Percentiles rank a stretch among this genome's conserved stretches.
Evolutionary conservation across 2,113 vertebrate genomes (phyloP).

Genomic region (Baryphthengus martii): DNA sequence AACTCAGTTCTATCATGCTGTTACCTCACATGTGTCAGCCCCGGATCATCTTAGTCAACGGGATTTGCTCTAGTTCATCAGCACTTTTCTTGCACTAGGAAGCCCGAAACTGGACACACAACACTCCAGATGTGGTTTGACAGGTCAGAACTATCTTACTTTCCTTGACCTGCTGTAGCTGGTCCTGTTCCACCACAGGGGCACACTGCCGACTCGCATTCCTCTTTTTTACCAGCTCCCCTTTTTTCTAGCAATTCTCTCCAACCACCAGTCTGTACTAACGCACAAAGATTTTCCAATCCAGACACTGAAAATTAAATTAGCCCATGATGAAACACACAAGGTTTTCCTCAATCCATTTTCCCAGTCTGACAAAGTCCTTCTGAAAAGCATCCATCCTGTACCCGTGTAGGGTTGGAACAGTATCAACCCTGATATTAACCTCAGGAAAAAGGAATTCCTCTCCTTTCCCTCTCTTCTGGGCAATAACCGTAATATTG

Average conservation of each 20-base stretch:
- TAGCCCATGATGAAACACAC: background rate
- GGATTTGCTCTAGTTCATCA: background rate
- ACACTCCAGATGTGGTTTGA: background rate
- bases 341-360: background rate
- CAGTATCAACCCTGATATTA: background rate
- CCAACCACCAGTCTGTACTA: background rate
- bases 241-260: background rate
- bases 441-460: background rate
- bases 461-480: background rate
- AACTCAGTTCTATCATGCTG: background rate
- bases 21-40: background rate
- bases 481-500: background rate
- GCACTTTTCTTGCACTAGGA: background rate
- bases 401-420: background rate
- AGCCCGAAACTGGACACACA: background rate
- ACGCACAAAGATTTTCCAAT: background rate
- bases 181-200: background rate
- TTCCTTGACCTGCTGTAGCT: background rate
- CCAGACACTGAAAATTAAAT: background rate
- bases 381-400: background rate
- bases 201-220: background rate
- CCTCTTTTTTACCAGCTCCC: background rate
- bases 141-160: background rate
- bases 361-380: background rate
- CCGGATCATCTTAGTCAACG: background rate